Conservation (phyloP, 2,888 invertebrate species). For the Tromatobia lineatoria region DNA sequence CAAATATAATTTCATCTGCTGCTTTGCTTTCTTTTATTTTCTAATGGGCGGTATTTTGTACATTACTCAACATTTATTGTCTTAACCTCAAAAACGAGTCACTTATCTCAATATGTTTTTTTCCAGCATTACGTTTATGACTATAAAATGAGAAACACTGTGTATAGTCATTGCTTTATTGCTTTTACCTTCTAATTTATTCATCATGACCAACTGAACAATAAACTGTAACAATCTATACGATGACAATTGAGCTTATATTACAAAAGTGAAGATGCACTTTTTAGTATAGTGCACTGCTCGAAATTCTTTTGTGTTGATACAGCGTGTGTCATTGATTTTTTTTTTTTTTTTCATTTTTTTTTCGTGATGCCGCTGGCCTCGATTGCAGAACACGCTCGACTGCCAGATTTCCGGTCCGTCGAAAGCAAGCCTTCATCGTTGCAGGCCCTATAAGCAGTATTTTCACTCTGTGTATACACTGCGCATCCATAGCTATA, state of each 20-base stretch:
- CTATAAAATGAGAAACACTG: not conserved
- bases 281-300: not conserved
- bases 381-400: conserved; percentile 47
- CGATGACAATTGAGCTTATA: not conserved
- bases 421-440: conserved; percentile 41
- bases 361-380: conserved; percentile 32
- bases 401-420: conserved; percentile 58
- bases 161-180: not conserved
- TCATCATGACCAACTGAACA: not conserved
- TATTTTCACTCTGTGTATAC: conserved; percentile 29
- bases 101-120: not conserved
- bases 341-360: conserved; percentile 24
- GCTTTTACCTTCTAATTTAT: not conserved
- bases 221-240: not conserved
- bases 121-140: not conserved
- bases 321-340: conserved; percentile 12
- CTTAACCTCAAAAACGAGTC: too few species aligned
- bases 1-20: too few species aligned
- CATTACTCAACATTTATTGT: too few species aligned
- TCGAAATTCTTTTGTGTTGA: conserved; percentile 29
- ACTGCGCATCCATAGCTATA: conserved; percentile 7
- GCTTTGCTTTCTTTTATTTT: too few species aligned
- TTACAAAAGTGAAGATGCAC: not conserved
- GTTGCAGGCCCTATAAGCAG: conserved; percentile 17
- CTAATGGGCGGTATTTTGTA: too few species aligned